Conservation (phyloP, 2,888 invertebrate genomes). For the Phyllotreta striolata region DNA sequence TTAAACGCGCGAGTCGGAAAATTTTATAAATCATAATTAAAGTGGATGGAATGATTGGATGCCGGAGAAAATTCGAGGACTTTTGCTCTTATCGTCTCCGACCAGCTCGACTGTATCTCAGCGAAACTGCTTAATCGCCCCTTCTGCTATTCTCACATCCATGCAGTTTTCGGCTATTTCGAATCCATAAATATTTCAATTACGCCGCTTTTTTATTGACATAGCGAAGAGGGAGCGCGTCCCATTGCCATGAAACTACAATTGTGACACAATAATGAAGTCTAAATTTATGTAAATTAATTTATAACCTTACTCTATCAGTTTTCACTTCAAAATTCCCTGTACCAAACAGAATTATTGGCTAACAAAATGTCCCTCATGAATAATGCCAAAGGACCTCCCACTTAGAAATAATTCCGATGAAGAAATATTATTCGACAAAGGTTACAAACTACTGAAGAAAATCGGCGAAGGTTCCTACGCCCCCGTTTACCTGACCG, state of each 20-base stretch:
- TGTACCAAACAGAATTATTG: too few species aligned
- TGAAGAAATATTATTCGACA: constrained; percentile 67
- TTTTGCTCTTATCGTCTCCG: constrained; percentile 24
- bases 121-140: constrained; percentile 28
- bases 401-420: constrained; percentile 64
- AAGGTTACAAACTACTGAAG: constrained; percentile 71
- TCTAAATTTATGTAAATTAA: too few species aligned
- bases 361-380: constrained; percentile 26
- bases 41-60: constrained; percentile 7
- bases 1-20: not conserved
- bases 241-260: too few species aligned
- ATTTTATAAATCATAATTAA: constrained; percentile 28
- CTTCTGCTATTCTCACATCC: constrained; percentile 14
- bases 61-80: constrained; percentile 15
- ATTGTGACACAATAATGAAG: too few species aligned
- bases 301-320: too few species aligned
- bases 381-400: constrained; percentile 53
- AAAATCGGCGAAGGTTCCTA: constrained; percentile 80
- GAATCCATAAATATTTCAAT: constrained; percentile 6
- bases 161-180: not conserved
- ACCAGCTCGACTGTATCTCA: constrained; percentile 23
- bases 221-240: too few species aligned
- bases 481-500: constrained; percentile 70
- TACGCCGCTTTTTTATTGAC: not conserved
- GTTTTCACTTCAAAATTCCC: too few species aligned